These are phyloP conservation scores for Drosophila kambysellisi DNA, from an alignment of 2,888 invertebrate genomes.

Conservation along the genomic window DNA sequence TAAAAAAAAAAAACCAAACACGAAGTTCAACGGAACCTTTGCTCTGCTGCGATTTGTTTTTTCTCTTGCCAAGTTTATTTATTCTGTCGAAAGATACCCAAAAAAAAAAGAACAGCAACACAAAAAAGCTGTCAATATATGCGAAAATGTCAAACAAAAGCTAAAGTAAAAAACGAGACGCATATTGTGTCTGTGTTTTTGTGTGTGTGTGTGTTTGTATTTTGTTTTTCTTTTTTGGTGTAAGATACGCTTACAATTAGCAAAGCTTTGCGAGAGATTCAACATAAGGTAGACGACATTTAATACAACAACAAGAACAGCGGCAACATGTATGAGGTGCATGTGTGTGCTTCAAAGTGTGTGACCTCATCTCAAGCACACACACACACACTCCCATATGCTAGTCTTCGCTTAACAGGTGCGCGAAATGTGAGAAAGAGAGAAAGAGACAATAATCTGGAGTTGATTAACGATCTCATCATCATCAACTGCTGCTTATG, in stretches of 20 bases:
- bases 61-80: conserved; percentile 45
- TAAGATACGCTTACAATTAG: conserved; percentile 68
- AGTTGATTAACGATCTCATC: conserved; percentile 14
- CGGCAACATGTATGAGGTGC: conserved; percentile 23
- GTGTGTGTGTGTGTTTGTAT: conserved; percentile 24
- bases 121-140: conserved; percentile 49
- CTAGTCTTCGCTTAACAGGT: conserved; percentile 22
- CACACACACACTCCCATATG: conserved; percentile 11
- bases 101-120: conserved; percentile 54
- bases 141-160: conserved; percentile 64
- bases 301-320: conserved; percentile 36
- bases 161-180: conserved; percentile 45
- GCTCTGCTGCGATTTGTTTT: conserved; percentile 29
- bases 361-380: conserved; percentile 64
- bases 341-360: conserved; percentile 42
- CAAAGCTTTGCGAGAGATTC: conserved; percentile 41
- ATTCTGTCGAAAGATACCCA: conserved; percentile 50
- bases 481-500: conserved; percentile 12
- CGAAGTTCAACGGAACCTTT: conserved; percentile 70
- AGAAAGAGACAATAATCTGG: conserved; percentile 13
- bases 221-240: conserved; percentile 16
- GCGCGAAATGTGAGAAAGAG: conserved; percentile 18
- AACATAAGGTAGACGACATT: conserved; percentile 72
- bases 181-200: conserved; percentile 23
- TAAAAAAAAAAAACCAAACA: conserved; percentile 26